A percentile compares a stretch with the other conserved stretches of the same genome.
Evolutionary conservation across 2,113 vertebrate species (phyloP).

Genomic region (Aix galericulata): DNA sequence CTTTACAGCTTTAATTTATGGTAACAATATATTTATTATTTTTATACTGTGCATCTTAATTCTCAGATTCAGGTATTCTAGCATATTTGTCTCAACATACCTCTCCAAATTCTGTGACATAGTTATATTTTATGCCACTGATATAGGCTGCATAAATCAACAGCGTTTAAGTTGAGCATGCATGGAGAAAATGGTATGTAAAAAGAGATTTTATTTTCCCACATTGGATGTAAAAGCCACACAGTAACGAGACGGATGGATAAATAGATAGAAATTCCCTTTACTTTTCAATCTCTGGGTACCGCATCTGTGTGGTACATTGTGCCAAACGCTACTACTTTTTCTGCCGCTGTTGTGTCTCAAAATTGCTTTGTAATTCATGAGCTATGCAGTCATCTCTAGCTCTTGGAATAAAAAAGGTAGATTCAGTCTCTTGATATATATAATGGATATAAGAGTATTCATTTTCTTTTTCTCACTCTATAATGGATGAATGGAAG

Average conservation of each 20-base stretch:
- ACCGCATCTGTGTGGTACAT: neutral
- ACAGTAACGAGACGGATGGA: neutral
- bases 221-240: slow-evolving; percentile 25
- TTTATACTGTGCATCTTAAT: slow-evolving; percentile 32
- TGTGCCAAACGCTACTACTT: slow-evolving; percentile 17
- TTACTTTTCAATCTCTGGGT: slow-evolving; percentile 36
- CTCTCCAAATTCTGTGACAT: slow-evolving; percentile 29
- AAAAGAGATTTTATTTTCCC: slow-evolving; percentile 52
- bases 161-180: slow-evolving; percentile 2
- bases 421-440: slow-evolving; percentile 50
- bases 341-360: slow-evolving; percentile 35
- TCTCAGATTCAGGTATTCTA: slow-evolving; percentile 3
- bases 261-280: slow-evolving; percentile 45
- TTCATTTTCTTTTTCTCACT: neutral
- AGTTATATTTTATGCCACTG: slow-evolving; percentile 38
- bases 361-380: slow-evolving; percentile 62
- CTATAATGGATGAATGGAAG: slow-evolving; percentile 1
- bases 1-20: slow-evolving; percentile 44
- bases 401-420: slow-evolving; percentile 52
- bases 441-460: slow-evolving; percentile 21
- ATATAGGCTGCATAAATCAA: slow-evolving; percentile 50
- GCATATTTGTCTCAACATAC: slow-evolving; percentile 19
- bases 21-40: slow-evolving; percentile 59
- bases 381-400: slow-evolving; percentile 42
- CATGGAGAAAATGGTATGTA: slow-evolving; percentile 31